Evolutionary conservation across 2,113 vertebrate species (phyloP).

Genomic region (Pipa parva): DNA sequence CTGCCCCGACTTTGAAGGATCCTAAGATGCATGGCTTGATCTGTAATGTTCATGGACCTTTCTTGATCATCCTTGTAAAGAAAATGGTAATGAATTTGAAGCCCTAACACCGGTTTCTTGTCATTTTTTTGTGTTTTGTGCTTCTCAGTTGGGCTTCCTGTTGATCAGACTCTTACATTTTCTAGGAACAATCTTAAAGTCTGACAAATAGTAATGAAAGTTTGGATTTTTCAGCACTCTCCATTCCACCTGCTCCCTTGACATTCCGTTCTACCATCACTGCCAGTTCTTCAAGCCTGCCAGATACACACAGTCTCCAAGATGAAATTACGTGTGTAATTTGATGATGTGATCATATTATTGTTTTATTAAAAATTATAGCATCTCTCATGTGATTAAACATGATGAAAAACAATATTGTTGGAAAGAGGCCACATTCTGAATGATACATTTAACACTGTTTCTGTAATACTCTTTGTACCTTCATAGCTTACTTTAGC

Average conservation of each 20-base stretch:
- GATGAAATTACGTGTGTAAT: neutral
- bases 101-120: too few species aligned
- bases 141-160: too few species aligned
- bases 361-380: slow-evolving; percentile 6
- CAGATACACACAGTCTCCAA: slow-evolving; percentile 9
- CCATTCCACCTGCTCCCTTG: neutral
- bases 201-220: neutral
- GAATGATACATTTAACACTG: slow-evolving; percentile 18
- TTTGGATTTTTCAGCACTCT: neutral
- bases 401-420: slow-evolving; percentile 3
- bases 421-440: slow-evolving; percentile 10
- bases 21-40: too few species aligned
- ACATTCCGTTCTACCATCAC: neutral
- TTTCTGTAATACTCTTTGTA: too few species aligned
- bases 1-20: too few species aligned
- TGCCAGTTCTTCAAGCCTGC: neutral
- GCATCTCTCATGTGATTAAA: too few species aligned
- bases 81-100: too few species aligned
- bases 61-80: too few species aligned
- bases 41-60: too few species aligned
- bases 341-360: slow-evolving; percentile 6
- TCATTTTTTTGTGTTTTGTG: too few species aligned
- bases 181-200: neutral
- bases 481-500: too few species aligned
- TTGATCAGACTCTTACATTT: neutral